Evolutionary conservation across 2,888 invertebrate genomes (phyloP).

Genomic region (Ramazzottius varieornatus): DNA sequence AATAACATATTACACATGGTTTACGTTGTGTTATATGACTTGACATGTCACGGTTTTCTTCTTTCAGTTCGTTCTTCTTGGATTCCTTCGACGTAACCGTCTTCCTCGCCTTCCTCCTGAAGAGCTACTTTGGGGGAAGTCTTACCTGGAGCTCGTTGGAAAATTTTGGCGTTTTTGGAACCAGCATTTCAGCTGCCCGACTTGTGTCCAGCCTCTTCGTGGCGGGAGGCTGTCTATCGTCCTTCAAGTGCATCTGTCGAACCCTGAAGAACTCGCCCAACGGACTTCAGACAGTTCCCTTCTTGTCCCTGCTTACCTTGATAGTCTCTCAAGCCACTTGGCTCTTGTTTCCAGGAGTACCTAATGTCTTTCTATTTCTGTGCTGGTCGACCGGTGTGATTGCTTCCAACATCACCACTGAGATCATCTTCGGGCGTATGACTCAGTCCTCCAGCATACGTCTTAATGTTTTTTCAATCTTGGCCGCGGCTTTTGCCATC

Average conservation of each 20-base stretch:
- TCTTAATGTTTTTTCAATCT: not conserved
- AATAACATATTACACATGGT: too few species aligned
- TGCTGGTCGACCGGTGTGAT: not conserved
- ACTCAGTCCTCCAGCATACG: not conserved
- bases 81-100: not conserved
- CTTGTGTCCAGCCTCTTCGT: not conserved
- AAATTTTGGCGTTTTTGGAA: too few species aligned
- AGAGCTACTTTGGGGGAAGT: not conserved
- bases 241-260: not conserved
- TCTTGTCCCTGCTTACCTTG: not conserved
- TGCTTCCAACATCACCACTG: not conserved
- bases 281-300: not conserved
- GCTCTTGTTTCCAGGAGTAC: not conserved
- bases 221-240: not conserved
- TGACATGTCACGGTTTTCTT: too few species aligned
- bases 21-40: too few species aligned
- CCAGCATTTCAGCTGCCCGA: too few species aligned
- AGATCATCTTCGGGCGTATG: not conserved
- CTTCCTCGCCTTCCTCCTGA: not conserved
- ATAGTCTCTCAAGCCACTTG: not conserved
- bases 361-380: not conserved
- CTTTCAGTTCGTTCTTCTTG: not conserved
- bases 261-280: not conserved
- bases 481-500: not conserved
- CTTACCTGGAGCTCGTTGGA: not conserved